Base-by-base conservation (phyloP, 2,888 invertebrate species). In the Oxystoma pomonae region DNA sequence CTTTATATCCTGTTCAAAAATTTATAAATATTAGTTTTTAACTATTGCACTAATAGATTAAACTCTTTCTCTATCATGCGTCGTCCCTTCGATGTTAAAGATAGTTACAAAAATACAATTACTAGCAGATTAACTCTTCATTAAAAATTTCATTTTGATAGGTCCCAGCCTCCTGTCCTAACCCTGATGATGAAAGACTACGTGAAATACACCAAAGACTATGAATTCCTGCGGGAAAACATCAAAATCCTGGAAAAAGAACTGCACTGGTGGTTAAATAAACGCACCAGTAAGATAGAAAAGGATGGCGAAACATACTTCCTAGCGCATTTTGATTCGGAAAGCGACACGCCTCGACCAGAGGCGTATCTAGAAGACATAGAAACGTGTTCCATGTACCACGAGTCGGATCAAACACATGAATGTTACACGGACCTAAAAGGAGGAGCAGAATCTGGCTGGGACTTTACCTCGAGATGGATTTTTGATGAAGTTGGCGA, bases 401-500 rank as follows among this genome's bases (percentile, higher is more conserved):
- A 59, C 5, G 1, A 16, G 12, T 57, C 56, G 19, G 7, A 51
- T 61, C 66, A 68, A 35, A 55, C 71, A 62, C 68, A 73, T 49
- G 81, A 84, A 57, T 83, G 87, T 62, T 92, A 89, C 75, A 81
- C 83, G 12, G 87, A 91, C 21, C 22, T 76, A 16, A 72, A 74
- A 65, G 71, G 75, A 35, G 75, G 74, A 1, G 92, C 92, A 1
- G 94, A 94, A 78, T 90, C 90, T 53, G 95, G 95, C 0, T 93
- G 92, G 93, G 95, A 95, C 74, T 94, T 93, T 78, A 91, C 91
- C 1, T 84, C 87, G 1, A 85, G 94, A 20, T 94, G 94, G 94
- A 87, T 91, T 72, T 83, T 87, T 63, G 79, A 78, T 22, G 80
- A 83, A 57, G 79, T 83, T 2, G 87, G 87, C 9, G 58, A 61